Conservation (phyloP, 2,888 invertebrate genomes). For the Ferrisia virgata region DNA sequence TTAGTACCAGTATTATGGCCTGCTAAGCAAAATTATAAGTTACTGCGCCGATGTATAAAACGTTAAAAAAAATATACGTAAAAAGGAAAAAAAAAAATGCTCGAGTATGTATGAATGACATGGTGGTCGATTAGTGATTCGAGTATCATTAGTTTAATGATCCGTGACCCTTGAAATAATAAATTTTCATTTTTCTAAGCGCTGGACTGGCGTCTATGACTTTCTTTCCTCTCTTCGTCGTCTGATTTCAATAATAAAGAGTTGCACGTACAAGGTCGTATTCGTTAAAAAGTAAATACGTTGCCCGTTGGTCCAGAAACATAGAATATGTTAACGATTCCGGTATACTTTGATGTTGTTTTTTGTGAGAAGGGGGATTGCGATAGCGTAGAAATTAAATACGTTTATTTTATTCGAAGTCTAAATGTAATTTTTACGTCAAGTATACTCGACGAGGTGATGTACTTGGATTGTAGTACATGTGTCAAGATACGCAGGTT, state of each 20-base stretch:
- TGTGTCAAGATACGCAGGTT: no score
- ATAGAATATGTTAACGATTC: neutral
- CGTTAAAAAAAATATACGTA: no score
- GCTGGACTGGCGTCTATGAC: neutral
- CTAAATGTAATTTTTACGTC: no score
- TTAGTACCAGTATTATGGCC: neutral
- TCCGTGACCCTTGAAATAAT: neutral
- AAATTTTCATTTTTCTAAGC: neutral
- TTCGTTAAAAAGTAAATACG: neutral
- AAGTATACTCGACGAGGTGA: no score
- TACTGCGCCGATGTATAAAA: neutral
- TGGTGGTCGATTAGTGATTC: neutral
- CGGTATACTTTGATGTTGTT: no score
- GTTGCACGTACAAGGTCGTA: neutral
- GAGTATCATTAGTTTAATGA: neutral
- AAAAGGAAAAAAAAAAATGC: neutral
- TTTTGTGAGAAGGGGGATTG: no score
- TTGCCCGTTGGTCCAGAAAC: no score
- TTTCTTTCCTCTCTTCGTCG: neutral
- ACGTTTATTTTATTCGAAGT: no score
- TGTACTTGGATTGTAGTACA: no score
- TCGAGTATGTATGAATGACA: neutral
- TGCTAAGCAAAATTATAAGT: neutral
- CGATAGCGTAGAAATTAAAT: no score
- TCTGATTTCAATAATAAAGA: neutral